Evolutionary conservation across 2,888 invertebrate genomes (phyloP).

Genomic region (Catocala sponsa): DNA sequence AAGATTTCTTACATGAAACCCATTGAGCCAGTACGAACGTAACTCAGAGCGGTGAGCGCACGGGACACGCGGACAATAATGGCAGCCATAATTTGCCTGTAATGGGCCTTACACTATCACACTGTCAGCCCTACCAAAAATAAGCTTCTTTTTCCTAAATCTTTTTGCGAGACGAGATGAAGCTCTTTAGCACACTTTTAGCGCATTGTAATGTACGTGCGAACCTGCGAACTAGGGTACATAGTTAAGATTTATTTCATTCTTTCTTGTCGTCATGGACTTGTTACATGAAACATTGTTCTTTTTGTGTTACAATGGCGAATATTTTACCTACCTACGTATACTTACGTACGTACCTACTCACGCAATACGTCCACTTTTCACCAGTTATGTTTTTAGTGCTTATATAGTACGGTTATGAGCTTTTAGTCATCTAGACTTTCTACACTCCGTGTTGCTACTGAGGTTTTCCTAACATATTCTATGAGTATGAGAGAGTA

Average conservation of each 20-base stretch:
- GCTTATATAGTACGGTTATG: too few relatives aligned
- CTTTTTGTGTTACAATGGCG: not conserved
- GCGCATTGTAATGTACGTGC: conserved; percentile 41
- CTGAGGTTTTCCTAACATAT: too few relatives aligned
- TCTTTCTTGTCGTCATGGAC: conserved; percentile 26
- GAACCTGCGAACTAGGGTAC: conserved; percentile 36
- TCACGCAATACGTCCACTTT: too few relatives aligned
- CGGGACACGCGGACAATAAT: conserved; percentile 84
- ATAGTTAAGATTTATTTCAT: conserved; percentile 43
- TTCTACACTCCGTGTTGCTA: too few relatives aligned
- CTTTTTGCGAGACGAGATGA: conserved; percentile 64
- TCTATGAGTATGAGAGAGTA: too few relatives aligned
- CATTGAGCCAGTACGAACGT: conserved; percentile 80
- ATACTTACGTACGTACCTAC: too few relatives aligned
- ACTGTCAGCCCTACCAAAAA: conserved; percentile 84
- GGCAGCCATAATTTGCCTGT: conserved; percentile 85
- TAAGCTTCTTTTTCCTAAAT: conserved; percentile 79
- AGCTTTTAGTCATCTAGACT: too few relatives aligned
- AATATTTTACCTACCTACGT: too few relatives aligned
- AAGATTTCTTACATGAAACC: conserved; percentile 80
- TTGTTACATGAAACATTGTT: not conserved
- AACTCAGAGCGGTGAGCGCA: conserved; percentile 78
- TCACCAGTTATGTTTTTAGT: too few relatives aligned
- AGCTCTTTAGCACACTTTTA: conserved; percentile 65
- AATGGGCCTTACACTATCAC: conserved; percentile 87